Percentiles rank a stretch among this genome's conserved stretches.
These are phyloP conservation scores for Hirtodrosophila alboralis DNA, from an alignment of 2,888 invertebrate genomes.

Conservation along the genomic window DNA sequence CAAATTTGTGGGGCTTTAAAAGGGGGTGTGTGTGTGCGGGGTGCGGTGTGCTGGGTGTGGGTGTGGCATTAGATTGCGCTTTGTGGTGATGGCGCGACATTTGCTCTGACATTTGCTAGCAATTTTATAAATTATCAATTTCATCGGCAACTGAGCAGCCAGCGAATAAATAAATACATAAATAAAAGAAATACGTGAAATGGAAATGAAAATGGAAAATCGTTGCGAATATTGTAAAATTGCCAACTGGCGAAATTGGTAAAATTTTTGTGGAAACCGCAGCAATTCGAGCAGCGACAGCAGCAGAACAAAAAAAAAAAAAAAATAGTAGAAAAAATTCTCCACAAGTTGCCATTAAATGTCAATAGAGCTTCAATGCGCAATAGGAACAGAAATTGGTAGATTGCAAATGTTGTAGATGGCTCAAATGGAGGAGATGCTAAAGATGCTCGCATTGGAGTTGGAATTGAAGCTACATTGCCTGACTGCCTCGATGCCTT, in stretches of 20 bases:
- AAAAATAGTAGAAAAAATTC: constrained; percentile 21
- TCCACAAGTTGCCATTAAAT: constrained; percentile 75
- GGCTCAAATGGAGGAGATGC: neutral
- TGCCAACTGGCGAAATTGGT: constrained; percentile 68
- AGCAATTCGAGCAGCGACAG: constrained; percentile 46
- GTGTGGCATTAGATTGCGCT: neutral
- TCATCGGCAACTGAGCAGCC: constrained; percentile 64
- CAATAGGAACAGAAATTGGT: constrained; percentile 51
- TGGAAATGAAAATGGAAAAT: constrained; percentile 60
- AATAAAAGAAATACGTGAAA: constrained; percentile 57
- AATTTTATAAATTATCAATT: constrained; percentile 78
- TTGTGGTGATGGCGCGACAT: constrained; percentile 10
- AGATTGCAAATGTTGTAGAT: constrained; percentile 23
- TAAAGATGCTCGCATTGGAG: no score
- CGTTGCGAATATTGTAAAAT: constrained; percentile 50
- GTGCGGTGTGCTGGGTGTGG: neutral
- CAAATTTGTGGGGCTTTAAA: constrained; percentile 1
- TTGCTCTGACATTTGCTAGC: constrained; percentile 65
- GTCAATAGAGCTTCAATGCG: constrained; percentile 58
- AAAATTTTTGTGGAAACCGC: constrained; percentile 54
- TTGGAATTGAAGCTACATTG: constrained; percentile 30
- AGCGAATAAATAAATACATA: constrained; percentile 64
- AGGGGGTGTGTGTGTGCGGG: neutral
- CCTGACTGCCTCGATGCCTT: neutral
- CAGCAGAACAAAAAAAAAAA: constrained; percentile 33